phyloP scores from a whole-genome alignment of 2,797 vertebrate genomes.

The Sciurus vulgaris region DNA sequence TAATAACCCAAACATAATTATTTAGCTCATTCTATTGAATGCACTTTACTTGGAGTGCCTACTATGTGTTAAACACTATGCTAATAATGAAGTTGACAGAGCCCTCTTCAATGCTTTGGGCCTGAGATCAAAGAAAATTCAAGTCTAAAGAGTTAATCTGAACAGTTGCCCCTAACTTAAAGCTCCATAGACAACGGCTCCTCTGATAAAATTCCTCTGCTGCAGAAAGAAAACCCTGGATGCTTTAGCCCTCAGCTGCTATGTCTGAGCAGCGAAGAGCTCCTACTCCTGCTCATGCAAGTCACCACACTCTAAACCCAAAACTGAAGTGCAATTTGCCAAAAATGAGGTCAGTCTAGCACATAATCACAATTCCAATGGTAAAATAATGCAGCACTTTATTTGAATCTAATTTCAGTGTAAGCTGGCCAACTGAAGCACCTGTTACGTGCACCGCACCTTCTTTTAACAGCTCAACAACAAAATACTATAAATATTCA shows the following conservation, averaged over 20 bases:
- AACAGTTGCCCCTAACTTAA: conserved; percentile 57
- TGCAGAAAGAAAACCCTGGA: background rate
- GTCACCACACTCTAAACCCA: background rate
- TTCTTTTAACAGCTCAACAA: conserved; percentile 80
- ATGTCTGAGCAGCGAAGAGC: conserved; percentile 14
- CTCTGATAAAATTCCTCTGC: conserved; percentile 25
- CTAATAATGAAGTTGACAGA: background rate
- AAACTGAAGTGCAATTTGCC: conserved; percentile 46
- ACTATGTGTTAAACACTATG: background rate
- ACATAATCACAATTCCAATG: background rate
- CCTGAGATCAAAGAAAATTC: conserved; percentile 63
- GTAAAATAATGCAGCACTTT: conserved; percentile 75
- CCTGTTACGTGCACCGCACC: conserved; percentile 75
- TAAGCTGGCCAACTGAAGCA: conserved; percentile 47
- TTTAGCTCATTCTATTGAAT: background rate
- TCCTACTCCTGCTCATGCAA: background rate
- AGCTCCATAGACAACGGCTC: background rate
- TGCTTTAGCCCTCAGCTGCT: conserved; percentile 36
- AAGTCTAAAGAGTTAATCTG: conserved; percentile 46
- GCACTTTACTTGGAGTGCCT: background rate
- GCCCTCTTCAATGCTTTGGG: conserved; percentile 81
- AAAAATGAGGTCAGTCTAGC: conserved; percentile 55
- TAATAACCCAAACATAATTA: conserved; percentile 55
- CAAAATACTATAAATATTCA: conserved; percentile 78
- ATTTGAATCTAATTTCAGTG: conserved; percentile 33